These are phyloP conservation scores for Popillia japonica DNA, from an alignment of 1,140 invertebrate genomes.

Conservation along the genomic window DNA sequence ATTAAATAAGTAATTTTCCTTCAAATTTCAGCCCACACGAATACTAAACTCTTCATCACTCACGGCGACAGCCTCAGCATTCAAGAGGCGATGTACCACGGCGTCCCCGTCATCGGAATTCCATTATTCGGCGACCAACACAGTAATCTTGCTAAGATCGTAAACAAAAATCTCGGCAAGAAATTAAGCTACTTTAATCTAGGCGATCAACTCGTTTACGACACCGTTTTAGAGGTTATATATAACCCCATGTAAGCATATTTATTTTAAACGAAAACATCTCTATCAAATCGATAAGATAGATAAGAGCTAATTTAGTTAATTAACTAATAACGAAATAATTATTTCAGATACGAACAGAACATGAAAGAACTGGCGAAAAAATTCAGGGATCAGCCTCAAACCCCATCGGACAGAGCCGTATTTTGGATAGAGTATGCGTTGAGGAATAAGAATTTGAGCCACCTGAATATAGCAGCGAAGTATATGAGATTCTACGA, in stretches of 20 bases:
- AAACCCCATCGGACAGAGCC: conserved; percentile 25
- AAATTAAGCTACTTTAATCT: conserved; percentile 49
- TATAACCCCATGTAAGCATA: conserved; percentile 42
- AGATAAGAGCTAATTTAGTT: not conserved
- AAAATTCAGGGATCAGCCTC: conserved; percentile 24
- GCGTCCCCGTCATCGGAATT: conserved; percentile 70
- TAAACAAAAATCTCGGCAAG: conserved; percentile 43
- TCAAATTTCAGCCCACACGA: conserved; percentile 56
- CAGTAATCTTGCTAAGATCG: conserved; percentile 51
- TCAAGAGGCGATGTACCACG: conserved; percentile 69
- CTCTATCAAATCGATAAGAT: not conserved
- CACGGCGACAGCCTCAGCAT: conserved; percentile 68
- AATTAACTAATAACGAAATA: not conserved
- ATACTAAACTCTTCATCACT: conserved; percentile 60
- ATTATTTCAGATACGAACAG: conserved; percentile 26
- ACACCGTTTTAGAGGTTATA: conserved; percentile 39
- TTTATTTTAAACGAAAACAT: not conserved
- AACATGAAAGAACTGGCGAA: conserved; percentile 26
- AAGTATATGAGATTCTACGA: conserved; percentile 36
- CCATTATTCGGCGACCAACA: conserved; percentile 69
- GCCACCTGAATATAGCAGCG: not conserved
- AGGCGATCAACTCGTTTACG: conserved; percentile 45
- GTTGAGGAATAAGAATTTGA: conserved; percentile 23
- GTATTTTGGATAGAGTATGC: conserved; percentile 41
- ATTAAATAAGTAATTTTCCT: too few relatives aligned